A percentile compares a stretch with the other conserved stretches of the same genome.
Conservation (phyloP, 2,797 vertebrate species). For the Sebastes oblongus region DNA sequence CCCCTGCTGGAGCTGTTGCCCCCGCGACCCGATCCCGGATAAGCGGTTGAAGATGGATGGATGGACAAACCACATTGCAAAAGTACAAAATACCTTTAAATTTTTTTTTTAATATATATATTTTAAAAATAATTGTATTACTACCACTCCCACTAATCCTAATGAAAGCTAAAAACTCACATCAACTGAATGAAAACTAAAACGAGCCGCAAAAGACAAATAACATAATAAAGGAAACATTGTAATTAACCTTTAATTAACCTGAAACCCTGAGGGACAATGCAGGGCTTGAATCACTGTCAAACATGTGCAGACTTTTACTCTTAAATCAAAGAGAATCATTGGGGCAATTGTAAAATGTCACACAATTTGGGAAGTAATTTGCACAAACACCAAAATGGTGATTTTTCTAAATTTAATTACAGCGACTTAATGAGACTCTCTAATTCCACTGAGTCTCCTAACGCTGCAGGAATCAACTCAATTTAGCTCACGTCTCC, state of each 20-base stretch:
- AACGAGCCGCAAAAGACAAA: not conserved
- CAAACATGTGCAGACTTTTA: slow-evolving; percentile 24
- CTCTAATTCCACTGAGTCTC: slow-evolving; percentile 11
- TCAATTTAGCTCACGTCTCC: slow-evolving; percentile 10
- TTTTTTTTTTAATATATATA: not conserved
- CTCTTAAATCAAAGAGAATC: slow-evolving; percentile 25
- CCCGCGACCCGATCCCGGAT: no score
- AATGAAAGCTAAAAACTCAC: not conserved
- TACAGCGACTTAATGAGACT: slow-evolving; percentile 54
- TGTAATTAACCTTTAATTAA: slow-evolving; percentile 43
- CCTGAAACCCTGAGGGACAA: not conserved
- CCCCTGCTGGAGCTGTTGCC: no score
- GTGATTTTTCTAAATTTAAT: slow-evolving; percentile 63
- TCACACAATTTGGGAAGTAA: slow-evolving; percentile 26
- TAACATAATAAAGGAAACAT: not conserved
- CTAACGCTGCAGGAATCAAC: slow-evolving; percentile 11
- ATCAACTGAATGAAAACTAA: not conserved
- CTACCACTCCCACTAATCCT: not conserved
- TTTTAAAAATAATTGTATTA: not conserved
- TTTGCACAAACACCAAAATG: slow-evolving; percentile 46
- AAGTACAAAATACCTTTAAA: not conserved
- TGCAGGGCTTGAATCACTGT: slow-evolving; percentile 8
- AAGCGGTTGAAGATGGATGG: no score
- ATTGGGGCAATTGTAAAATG: not conserved
- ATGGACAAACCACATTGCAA: no score